Evolutionary conservation across 2,888 invertebrate species (phyloP).

Genomic region (Catotricha subobsoleta): DNA sequence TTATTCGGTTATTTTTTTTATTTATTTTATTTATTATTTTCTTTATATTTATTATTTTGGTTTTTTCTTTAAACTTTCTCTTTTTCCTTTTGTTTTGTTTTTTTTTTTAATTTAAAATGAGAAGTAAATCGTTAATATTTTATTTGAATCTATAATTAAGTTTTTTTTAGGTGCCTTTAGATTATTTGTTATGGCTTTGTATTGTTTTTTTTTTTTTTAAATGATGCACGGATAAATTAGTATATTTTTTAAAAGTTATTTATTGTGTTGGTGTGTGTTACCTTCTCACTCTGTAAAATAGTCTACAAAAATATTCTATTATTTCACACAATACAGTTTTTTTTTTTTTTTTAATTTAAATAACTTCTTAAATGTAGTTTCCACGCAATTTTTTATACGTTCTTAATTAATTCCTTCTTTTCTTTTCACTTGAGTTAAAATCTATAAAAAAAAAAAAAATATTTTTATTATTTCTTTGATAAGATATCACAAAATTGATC

Average conservation of each 20-base stretch:
- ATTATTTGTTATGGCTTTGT: neutral
- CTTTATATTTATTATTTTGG: slow-evolving; percentile 3
- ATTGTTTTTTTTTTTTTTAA: neutral
- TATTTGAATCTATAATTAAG: neutral
- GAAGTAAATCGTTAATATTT: neutral
- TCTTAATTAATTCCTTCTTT: no score
- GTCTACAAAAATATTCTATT: no score
- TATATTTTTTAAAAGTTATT: no score
- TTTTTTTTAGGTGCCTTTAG: neutral
- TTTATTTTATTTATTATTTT: slow-evolving; percentile 9
- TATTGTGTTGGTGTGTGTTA: no score
- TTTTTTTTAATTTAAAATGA: neutral
- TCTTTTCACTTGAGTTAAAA: no score
- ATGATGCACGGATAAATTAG: no score
- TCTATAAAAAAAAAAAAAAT: no score
- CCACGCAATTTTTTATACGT: no score
- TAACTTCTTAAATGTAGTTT: no score
- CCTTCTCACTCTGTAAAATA: no score
- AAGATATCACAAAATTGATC: slow-evolving; percentile 14
- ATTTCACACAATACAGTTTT: no score
- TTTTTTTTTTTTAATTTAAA: no score
- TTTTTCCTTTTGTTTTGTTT: neutral
- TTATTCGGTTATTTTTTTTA: neutral
- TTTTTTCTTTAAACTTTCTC: neutral
- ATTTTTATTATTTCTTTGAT: slow-evolving; percentile 5